A percentile compares a stretch with the other conserved stretches of the same genome.
Evolutionary conservation across 2,113 vertebrate species (phyloP).

Genomic region (Prietella phreatophila): DNA sequence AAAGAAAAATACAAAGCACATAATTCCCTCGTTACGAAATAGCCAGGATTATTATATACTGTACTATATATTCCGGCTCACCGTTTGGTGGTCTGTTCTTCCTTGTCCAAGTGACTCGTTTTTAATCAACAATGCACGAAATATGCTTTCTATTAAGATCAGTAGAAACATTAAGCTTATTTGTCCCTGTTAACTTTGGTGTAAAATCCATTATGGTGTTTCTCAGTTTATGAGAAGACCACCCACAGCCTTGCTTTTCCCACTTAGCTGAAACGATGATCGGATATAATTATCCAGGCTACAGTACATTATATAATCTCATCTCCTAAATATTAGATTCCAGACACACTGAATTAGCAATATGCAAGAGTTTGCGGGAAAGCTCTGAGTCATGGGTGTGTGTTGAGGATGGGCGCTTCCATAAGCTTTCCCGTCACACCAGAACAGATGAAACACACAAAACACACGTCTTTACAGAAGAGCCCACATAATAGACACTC

Average conservation of each 20-base stretch:
- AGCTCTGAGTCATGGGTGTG: background rate
- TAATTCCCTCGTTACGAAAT: constrained; percentile 40
- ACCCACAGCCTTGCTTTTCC: constrained; percentile 1
- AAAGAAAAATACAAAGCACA: constrained; percentile 25
- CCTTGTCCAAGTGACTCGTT: constrained; percentile 61
- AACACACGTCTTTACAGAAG: constrained; percentile 5
- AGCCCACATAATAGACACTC: constrained; percentile 22
- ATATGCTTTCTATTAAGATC: background rate
- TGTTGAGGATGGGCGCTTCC: constrained; percentile 2
- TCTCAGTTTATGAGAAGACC: background rate
- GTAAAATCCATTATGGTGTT: constrained; percentile 25
- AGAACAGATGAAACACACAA: background rate
- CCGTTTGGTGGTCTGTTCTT: constrained; percentile 49
- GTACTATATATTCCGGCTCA: constrained; percentile 23
- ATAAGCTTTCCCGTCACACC: constrained; percentile 34
- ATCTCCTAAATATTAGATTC: background rate
- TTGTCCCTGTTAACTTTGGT: constrained; percentile 40
- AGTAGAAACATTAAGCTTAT: constrained; percentile 2
- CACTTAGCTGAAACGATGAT: background rate
- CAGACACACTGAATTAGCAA: background rate
- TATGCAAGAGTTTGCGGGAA: background rate
- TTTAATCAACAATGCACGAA: constrained; percentile 38
- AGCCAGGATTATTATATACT: constrained; percentile 23
- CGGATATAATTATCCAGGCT: constrained; percentile 2
- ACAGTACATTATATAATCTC: background rate